Evolutionary conservation across 2,797 vertebrate species (phyloP).

Genomic region (Vultur gryphus): DNA sequence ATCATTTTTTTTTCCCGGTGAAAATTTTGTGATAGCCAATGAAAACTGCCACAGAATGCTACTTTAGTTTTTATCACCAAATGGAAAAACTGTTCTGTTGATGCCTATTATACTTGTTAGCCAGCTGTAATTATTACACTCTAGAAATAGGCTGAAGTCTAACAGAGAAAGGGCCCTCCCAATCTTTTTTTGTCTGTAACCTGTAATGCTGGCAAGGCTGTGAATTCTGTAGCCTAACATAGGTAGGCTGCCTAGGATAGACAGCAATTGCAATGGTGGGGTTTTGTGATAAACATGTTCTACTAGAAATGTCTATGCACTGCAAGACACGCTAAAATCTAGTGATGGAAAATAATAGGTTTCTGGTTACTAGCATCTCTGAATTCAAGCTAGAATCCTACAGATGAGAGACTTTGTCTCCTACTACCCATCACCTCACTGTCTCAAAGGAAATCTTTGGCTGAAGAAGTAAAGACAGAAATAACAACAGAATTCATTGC

Average conservation of each 20-base stretch:
- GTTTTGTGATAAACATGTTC: not conserved
- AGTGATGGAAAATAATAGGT: not conserved
- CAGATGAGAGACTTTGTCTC: not conserved
- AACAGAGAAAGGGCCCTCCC: not conserved
- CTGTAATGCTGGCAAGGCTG: not conserved
- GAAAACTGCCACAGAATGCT: not conserved
- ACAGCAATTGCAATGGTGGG: not conserved
- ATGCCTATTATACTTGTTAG: not conserved
- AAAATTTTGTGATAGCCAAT: not conserved
- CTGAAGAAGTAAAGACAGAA: not conserved
- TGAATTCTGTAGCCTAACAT: not conserved
- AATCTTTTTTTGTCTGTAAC: not conserved
- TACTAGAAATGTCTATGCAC: not conserved
- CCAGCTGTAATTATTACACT: not conserved
- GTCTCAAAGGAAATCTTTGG: not conserved
- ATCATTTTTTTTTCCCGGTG: not conserved
- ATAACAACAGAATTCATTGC: not conserved
- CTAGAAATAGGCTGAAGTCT: not conserved
- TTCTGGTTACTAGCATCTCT: not conserved
- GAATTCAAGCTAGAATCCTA: not conserved
- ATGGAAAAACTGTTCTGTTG: not conserved
- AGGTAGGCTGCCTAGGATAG: not conserved
- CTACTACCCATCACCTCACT: not conserved
- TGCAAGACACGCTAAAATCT: not conserved
- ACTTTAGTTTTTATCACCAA: not conserved